Base-by-base conservation (phyloP, 1,140 invertebrate genomes). In the Thaumatotibia leucotreta region DNA sequence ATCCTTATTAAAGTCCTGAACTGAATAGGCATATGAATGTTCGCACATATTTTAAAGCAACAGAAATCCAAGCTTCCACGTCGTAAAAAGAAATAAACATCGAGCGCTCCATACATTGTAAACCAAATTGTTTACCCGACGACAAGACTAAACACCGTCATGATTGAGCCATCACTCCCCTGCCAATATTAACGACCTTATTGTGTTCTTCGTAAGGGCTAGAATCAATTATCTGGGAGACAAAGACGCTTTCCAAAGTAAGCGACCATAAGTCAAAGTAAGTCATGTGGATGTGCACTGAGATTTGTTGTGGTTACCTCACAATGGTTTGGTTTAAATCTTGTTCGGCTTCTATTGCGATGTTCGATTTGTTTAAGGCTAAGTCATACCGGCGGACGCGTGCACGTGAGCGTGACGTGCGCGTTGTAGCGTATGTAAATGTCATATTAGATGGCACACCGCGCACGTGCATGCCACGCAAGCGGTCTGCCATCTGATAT, bases 231-330 rank as follows among this genome's bases (percentile, higher is more conserved):
- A 39, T 14, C 35, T 17, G n/a, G 4, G n/a, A 39, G 11, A 39
- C 35, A 39, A 39, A 39, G 35, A n/a, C 35, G n/a, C n/a, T 9
- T 11, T 33, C 10, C n/a, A 76, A 82, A 84, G 82, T 84, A 80
- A 79, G 77, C 69, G 78, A 84, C 83, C 82, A 77, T 86, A 88
- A 88, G 75, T 88, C 83, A 86, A 69, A 73, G 62, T n/a, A n/a
- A n/a, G n/a, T n/a, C n/a, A n/a, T n/a, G 73, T 76, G 79, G 83
- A 83, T 82, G 80, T 84, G 85, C 85, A 83, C 80, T 86, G 86
- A 86, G 80, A 88, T 86, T 88, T 88, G 83, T 80, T 88, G 86
- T 69, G 86, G 86, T 86, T 82, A 74, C 61, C 68, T 79, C 70
- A 86, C 84, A 85, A 81, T 86, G 86, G 86, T 82, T 77, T 79